These are phyloP conservation scores for Aphelenchoides avenae DNA, from an alignment of 1,140 invertebrate species.

Conservation along the genomic window DNA sequence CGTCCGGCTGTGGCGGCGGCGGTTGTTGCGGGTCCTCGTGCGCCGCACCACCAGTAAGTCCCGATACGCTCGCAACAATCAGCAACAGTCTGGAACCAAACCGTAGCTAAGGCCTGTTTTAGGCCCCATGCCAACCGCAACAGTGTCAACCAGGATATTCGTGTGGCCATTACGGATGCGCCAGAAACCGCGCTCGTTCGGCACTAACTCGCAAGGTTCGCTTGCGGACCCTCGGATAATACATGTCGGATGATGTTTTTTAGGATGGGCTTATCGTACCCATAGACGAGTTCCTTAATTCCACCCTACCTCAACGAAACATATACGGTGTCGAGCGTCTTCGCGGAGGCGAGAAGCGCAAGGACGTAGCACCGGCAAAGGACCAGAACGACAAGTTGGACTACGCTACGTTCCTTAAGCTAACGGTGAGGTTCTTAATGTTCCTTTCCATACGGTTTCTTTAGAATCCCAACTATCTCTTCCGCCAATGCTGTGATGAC, in stretches of 20 bases:
- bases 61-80: no score
- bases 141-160: constrained; percentile 46
- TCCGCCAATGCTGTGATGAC: constrained; percentile 49
- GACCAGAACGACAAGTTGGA: constrained; percentile 28
- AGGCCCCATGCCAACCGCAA: constrained; percentile 22
- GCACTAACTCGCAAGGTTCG: constrained; percentile 41
- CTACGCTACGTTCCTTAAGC: constrained; percentile 24
- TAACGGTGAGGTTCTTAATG: constrained; percentile 23
- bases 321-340: constrained; percentile 47
- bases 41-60: constrained; percentile 23
- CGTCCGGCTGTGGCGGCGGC: constrained; percentile 21
- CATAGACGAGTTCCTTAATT: constrained; percentile 40
- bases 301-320: constrained; percentile 24
- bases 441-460: constrained; percentile 4
- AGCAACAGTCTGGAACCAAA: no score
- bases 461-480: constrained; percentile 45
- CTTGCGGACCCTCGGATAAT: neutral
- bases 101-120: no score
- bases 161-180: constrained; percentile 45
- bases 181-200: constrained; percentile 42
- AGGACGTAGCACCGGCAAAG: constrained; percentile 13
- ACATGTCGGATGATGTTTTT: constrained; percentile 3
- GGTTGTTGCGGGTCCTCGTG: constrained; percentile 22
- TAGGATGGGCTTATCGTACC: constrained; percentile 43
- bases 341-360: constrained; percentile 15